Base-by-base conservation (phyloP, 2,113 vertebrate genomes). In the Sterrhoptilus dennistouni region DNA sequence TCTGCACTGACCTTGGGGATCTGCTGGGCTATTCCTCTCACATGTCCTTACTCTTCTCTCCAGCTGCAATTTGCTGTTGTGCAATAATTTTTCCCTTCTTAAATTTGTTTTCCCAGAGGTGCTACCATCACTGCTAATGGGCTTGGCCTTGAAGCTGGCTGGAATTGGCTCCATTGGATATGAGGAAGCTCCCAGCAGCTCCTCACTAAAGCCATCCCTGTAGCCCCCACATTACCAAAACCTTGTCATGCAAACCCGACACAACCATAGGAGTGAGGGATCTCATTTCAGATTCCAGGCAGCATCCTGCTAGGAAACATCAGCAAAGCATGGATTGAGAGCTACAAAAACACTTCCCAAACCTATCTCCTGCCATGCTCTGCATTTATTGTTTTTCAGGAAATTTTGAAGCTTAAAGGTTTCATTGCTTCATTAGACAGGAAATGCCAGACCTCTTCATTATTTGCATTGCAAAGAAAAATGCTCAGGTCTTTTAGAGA, bases 401-500 rank as follows among this genome's bases (percentile, higher is more conserved):
- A 84, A 81, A 69, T 91, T 69, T 74, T 90, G 59, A 44, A 83
- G 59, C 44, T 90, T 63, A 25, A 81, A 86, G 45, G 54, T 74
- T 88, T 93, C 70, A 65, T 63, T 83, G 82, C 72, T 86, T 93
- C 72, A 86, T 83, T 84, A 83, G 65, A 90, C 59, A 91, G 83
- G 87, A 86, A 97, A 61, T 60, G 44, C 93, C 68, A 81, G 54
- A 70, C 16, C n/a, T 13, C 83, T 83, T 89, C 14, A 22, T 64
- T 95, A 96, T 89, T 75, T 83, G 72, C 85, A 74, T 60, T 78
- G 84, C 70, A 83, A 89, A 86, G 68, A 75, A 95, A 94, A 87
- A 83, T 42, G 76, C 83, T 87, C 9, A 3, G 36, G 63, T 89
- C 83, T 93, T 92, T 95, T 33, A 84, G 63, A 63, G 38, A 77